phyloP scores from a whole-genome alignment of 2,113 vertebrate genomes.

The Falco punctatus region DNA sequence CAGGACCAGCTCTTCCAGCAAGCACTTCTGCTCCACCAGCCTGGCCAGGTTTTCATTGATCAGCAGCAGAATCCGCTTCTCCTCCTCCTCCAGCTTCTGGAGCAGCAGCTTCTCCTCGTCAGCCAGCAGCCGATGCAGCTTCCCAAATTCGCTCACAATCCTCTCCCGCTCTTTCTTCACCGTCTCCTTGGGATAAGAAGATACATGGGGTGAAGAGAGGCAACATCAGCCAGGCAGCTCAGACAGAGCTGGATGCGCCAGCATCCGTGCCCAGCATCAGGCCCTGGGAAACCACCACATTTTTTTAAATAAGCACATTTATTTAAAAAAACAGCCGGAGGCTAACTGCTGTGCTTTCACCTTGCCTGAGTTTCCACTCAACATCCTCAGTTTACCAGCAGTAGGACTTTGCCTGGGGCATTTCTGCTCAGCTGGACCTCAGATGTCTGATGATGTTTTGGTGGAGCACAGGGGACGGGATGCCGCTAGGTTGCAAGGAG shows the following conservation, averaged over 20 bases:
- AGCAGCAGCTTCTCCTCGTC: conserved; percentile 52
- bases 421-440: neutral
- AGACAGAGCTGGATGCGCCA: rapidly evolving
- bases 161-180: conserved; percentile 55
- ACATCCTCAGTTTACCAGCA: neutral
- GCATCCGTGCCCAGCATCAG: neutral
- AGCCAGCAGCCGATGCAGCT: conserved; percentile 49
- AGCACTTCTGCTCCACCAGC: conserved; percentile 20
- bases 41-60: conserved; percentile 40
- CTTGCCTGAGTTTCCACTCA: neutral
- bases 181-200: neutral
- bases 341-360: neutral
- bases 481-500: neutral
- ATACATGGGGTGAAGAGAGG: neutral
- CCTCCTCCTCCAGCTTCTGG: conserved; percentile 61
- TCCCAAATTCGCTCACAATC: conserved; percentile 47
- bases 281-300: neutral
- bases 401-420: neutral
- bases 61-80: conserved; percentile 43
- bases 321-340: neutral
- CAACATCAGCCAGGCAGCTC: rapidly evolving
- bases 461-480: neutral
- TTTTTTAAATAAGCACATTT: neutral
- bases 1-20: conserved; percentile 44
- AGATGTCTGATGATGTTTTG: neutral